Evolutionary conservation across 1,140 invertebrate species (phyloP), one percentile per base, ranked within the genome.

Genomic region (Branchinecta lindahli): DNA sequence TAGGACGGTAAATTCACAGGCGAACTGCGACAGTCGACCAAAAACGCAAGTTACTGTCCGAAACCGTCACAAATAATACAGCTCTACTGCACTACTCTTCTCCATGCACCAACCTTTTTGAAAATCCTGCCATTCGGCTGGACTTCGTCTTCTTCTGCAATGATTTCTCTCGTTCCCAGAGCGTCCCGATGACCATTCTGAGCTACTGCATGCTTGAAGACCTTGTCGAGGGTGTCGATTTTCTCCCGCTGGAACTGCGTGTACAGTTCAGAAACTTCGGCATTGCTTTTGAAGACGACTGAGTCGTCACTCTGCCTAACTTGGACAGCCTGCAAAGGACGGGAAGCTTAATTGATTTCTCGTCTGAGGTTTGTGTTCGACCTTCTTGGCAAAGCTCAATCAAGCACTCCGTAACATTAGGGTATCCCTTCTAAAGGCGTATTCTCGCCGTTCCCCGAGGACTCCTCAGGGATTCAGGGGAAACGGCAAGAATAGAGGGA

Each of bases 71-170:
- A 33, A 5, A 33, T 33, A 33, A 33, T 33, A 33, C 33, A 33
- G 33, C 33, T 33, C 33, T 33, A 33, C 33, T 33, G 33, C 33
- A 33, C 33, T 33, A 33, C 33, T 33, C 33, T 33, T 33, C 33
- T 33, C 33, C 33, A 33, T 33, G 33, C 33, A 33, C 33, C 33
- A 33, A 84, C 82, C 78, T 99, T 98, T 81, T 97, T 97, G 76
- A 99, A 98, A 21, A 96, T 84, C 76, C 91, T 85, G 66, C 96
- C 96, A 80, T 96, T 95, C 0, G 88, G 85, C 77, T 98, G 94
- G 1, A 86, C 78, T 78, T 98, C 95, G 76, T 98, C 92, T 77
- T 96, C 92, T 78, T 96, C 94, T 67, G 87, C 87, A 7, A 97
- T 81, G 68, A 98, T 88, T 74, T 94, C 85, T 66, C 96, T 82